Percentiles rank a stretch among this genome's conserved stretches.
phyloP scores from a whole-genome alignment of 2,113 vertebrate species.

The Ascaphus truei region DNA sequence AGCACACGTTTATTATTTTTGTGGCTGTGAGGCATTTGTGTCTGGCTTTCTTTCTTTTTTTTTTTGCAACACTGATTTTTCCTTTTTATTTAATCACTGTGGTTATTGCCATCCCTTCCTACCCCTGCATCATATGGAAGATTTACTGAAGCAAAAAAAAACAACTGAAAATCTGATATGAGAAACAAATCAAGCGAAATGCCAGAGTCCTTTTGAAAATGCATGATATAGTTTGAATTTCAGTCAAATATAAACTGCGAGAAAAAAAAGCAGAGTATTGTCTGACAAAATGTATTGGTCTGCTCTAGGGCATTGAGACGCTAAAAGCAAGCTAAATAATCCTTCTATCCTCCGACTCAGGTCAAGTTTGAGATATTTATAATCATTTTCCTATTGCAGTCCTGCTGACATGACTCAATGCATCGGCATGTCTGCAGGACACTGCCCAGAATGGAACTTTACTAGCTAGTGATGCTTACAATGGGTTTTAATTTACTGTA shows the following conservation, averaged over 20 bases:
- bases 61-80: background rate
- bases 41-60: no score
- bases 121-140: background rate
- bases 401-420: constrained; percentile 2
- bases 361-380: constrained; percentile 12
- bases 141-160: background rate
- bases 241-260: background rate
- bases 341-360: background rate
- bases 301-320: background rate
- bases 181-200: background rate
- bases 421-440: constrained; percentile 8
- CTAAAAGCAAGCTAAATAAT: constrained; percentile 1
- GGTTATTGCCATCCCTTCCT: background rate
- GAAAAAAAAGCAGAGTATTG: no score
- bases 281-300: background rate
- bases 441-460: constrained; percentile 10
- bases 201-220: background rate
- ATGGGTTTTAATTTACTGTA: constrained; percentile 9
- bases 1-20: background rate
- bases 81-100: background rate
- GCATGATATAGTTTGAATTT: background rate
- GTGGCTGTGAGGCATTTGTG: background rate
- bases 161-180: background rate
- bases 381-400: constrained; percentile 17
- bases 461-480: background rate